Base-by-base conservation (phyloP, 2,888 invertebrate genomes). In the Pyrochroa serraticornis region DNA sequence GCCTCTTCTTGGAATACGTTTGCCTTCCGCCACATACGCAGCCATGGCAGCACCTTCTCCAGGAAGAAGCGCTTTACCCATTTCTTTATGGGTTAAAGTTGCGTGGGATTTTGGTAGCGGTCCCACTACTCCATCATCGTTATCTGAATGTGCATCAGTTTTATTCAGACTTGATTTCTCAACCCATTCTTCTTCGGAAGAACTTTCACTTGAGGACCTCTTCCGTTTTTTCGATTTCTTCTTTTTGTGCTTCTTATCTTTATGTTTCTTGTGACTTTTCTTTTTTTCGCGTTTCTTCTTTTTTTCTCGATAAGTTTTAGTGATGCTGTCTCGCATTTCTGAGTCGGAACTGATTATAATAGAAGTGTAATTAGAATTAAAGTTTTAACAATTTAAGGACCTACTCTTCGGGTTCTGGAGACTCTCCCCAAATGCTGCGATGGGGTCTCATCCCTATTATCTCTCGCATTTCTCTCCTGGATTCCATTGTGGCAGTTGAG, bases 1-100 rank as follows among this genome's bases (percentile, higher is more conserved):
- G 71, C 99, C 99, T 83, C 99, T 85, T 37, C 99, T 83, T 0
- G 99, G 99, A 72, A 99, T 99, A 60, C 99, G 85, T 81, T 99
- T 99, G 8, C 99, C 99, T 78, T 98, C 98, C 0, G 97, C 97
- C 7, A 99, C 97, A 78, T 90, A 99, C 0, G 98, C 97, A 1
- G 99, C 99, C 98, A 99, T 99, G 2, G 98, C 99, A 35, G 97
- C 98, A 71, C 95, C 98, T 84, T 99, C 99, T 51, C 97, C 97
- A 0, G 97, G 97, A 69, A 99, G 80, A 73, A 99, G 81, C 32
- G 98, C 97, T 77, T 94, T 90, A 5, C 94, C 95, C 79, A 92
- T 93, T 77, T 95, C 95, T 77, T 89, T 90, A 52, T 87, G 86
- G 3, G 89, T 87, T 2, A 92, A 77, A 1, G 88, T 85, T 0